Evolutionary conservation across 2,888 invertebrate species (phyloP).

Genomic region (Agrilus cyanescens): DNA sequence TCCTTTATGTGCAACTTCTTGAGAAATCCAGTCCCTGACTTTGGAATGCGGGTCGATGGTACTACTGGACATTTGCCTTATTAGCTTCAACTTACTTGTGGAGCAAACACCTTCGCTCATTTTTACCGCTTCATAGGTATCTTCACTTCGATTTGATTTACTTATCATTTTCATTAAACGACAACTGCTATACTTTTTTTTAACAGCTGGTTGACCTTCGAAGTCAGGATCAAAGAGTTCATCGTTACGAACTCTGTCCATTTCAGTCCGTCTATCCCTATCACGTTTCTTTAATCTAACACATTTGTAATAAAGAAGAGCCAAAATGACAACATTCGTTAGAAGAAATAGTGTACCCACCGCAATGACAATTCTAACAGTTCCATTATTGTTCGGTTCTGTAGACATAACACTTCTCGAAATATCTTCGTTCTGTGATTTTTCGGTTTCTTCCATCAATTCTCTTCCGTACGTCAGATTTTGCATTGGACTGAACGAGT

Average conservation of each 20-base stretch:
- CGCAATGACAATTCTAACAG: slow-evolving; percentile 49
- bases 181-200: slow-evolving; percentile 36
- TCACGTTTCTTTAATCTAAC: slow-evolving; percentile 44
- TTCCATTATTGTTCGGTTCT: slow-evolving; percentile 33
- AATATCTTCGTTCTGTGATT: slow-evolving; percentile 4
- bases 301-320: slow-evolving; percentile 55
- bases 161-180: slow-evolving; percentile 46
- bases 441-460: slow-evolving; percentile 7
- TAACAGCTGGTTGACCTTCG: slow-evolving; percentile 37
- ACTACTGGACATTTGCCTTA: slow-evolving; percentile 62
- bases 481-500: no score
- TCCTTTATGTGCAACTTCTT: slow-evolving; percentile 62
- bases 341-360: slow-evolving; percentile 60
- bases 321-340: slow-evolving; percentile 59
- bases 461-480: not conserved
- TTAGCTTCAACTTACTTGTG: slow-evolving; percentile 50
- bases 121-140: slow-evolving; percentile 40
- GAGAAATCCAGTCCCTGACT: slow-evolving; percentile 77
- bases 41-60: slow-evolving; percentile 79
- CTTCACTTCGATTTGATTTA: slow-evolving; percentile 38
- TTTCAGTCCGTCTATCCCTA: slow-evolving; percentile 39
- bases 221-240: slow-evolving; percentile 23
- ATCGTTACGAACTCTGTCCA: slow-evolving; percentile 27
- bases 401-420: slow-evolving; percentile 33
- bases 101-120: slow-evolving; percentile 38